Percentiles rank a stretch among this genome's conserved stretches.
phyloP scores from a whole-genome alignment of 2,797 vertebrate species.

The Pangasius larnaudii region DNA sequence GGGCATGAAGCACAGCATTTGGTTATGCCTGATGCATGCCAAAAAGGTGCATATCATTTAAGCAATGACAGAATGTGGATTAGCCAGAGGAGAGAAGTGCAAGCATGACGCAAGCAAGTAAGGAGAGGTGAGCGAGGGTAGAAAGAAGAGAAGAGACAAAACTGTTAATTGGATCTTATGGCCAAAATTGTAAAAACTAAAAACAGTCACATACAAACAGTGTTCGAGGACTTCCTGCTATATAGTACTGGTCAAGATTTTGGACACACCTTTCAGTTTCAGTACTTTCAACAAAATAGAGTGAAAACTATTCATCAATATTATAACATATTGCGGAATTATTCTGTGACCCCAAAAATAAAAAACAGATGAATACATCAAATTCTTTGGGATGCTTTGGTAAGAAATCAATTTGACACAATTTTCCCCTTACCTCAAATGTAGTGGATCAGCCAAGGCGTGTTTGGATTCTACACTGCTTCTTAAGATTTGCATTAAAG shows the following conservation, averaged over 20 bases:
- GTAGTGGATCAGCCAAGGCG: background rate
- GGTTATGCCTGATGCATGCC: background rate
- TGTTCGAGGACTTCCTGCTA: background rate
- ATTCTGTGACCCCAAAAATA: background rate
- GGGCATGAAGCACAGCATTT: background rate
- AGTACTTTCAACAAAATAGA: background rate
- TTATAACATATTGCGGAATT: no score
- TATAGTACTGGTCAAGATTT: background rate
- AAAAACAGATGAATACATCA: background rate
- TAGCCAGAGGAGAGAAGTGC: constrained; percentile 18
- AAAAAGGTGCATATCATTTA: constrained; percentile 5
- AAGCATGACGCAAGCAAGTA: constrained; percentile 38
- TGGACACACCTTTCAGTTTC: background rate
- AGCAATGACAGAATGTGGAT: constrained; percentile 41
- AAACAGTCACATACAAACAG: background rate
- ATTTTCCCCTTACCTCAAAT: background rate
- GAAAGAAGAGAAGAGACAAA: constrained; percentile 48
- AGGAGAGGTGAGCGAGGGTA: constrained; percentile 43
- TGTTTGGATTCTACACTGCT: background rate
- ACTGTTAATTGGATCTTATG: constrained; percentile 30
- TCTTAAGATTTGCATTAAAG: background rate
- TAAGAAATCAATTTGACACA: background rate
- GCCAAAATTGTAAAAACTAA: background rate
- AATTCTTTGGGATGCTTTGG: background rate
- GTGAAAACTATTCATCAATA: background rate